These are phyloP conservation scores for Scaptomyza pallida DNA, from an alignment of 1,140 invertebrate species.

Conservation along the genomic window DNA sequence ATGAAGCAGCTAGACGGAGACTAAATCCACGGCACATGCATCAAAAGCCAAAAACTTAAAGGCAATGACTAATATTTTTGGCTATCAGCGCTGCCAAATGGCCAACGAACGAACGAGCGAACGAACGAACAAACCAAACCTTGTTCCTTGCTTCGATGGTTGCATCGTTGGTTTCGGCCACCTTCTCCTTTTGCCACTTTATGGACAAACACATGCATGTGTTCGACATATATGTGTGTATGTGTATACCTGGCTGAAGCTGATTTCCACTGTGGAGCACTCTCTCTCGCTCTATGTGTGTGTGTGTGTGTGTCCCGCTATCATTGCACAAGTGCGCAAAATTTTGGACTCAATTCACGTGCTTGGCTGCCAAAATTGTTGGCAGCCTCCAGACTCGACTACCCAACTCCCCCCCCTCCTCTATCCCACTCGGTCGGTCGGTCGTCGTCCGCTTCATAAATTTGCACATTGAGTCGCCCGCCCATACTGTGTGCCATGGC, in stretches of 20 bases:
- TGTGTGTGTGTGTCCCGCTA: conserved; percentile 51
- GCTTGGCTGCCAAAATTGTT: conserved; percentile 78
- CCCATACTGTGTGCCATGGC: conserved; percentile 18
- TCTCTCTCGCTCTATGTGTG: conserved; percentile 22
- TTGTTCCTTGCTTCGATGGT: neutral
- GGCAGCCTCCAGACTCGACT: conserved; percentile 39
- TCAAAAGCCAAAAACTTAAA: conserved; percentile 65
- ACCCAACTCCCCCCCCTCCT: too few species aligned
- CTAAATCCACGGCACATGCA: conserved; percentile 31
- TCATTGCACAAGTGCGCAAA: conserved; percentile 81
- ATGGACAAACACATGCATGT: conserved; percentile 1
- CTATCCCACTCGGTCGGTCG: conserved; percentile 9
- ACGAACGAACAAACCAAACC: too few species aligned
- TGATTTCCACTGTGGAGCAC: conserved; percentile 14
- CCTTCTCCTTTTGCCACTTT: conserved; percentile 10
- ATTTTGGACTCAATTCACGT: conserved; percentile 82
- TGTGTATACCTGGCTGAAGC: conserved; percentile 26
- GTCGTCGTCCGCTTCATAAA: conserved; percentile 74
- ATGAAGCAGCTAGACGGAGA: neutral
- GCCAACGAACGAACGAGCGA: conserved; percentile 38
- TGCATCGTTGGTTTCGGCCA: conserved; percentile 2
- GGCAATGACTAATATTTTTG: conserved; percentile 74
- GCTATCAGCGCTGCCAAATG: conserved; percentile 67
- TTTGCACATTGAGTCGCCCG: conserved; percentile 77
- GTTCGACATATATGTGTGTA: conserved; percentile 23